Evolutionary conservation across 2,113 vertebrate species (phyloP), one percentile per base, ranked within the genome.

Genomic region (Bombycilla garrulus): DNA sequence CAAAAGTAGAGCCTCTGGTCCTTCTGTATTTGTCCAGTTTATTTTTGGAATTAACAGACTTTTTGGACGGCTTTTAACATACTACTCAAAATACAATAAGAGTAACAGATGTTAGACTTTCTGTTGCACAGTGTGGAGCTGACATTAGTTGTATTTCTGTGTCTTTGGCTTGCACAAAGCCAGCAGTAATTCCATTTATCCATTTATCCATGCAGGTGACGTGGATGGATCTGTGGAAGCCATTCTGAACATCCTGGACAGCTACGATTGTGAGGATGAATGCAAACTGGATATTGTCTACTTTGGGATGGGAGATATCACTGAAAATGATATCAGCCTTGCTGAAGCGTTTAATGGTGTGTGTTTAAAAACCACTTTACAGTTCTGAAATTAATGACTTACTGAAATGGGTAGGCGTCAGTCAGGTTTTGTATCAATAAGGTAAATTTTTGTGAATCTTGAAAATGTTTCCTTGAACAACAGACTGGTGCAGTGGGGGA

Each of bases 191-290:
- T 29, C 22, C 13, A 2, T 96, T 94, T 57, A 13, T 29, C 22
- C 13, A 2, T 96, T 94, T 57, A 13, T 85, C 24, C 13, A 2
- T 12, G 16, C 93, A 99, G 99, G 99, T 82, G 99, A 99, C 26
- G 98, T 99, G 66, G 99, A 99, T 73, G 99, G 99, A 17, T 99
- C 99, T 6, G 93, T 99, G 69, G 99, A 99, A 95, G 96, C 99
- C 38, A 97, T 99, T 95, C 88, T 99, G 72, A 97, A 98, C 95
- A 97, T 99, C 83, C 66, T 99, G 94, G 98, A 99, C 66, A 98
- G 96, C 31, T 99, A 99, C 1, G 98, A 99, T 40, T 98, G 98
- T 14, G 95, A 98, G 18, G 95, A 98, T 6, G 98, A 99, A 86
- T 99, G 99, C 86, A 97, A 97, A 72, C 88, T 99, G 93, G 98